A percentile compares a stretch with the other conserved stretches of the same genome.
Evolutionary conservation across 2,888 invertebrate genomes (phyloP).

Genomic region (Pyrgus malvae): DNA sequence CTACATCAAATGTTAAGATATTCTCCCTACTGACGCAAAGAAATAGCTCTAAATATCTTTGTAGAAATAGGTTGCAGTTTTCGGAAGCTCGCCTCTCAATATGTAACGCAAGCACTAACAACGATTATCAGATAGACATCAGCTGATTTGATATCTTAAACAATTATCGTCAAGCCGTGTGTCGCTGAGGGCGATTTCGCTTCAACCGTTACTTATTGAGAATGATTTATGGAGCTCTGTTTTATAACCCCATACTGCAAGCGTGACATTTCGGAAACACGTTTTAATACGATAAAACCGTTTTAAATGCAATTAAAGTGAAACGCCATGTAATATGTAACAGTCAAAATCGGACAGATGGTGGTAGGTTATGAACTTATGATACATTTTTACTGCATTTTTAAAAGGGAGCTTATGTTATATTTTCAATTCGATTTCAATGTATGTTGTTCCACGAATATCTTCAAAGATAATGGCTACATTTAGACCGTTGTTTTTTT

Average conservation of each 20-base stretch:
- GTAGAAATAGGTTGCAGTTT: too few species aligned
- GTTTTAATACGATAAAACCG: constrained; percentile 17
- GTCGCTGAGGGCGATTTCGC: constrained; percentile 4
- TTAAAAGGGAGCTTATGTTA: too few species aligned
- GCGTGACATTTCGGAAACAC: constrained; percentile 21
- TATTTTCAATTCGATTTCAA: too few species aligned
- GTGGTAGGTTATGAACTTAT: neutral
- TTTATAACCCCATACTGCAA: neutral
- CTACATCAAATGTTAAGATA: too few species aligned
- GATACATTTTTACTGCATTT: neutral
- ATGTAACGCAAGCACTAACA: constrained; percentile 22
- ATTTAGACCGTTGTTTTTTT: too few species aligned
- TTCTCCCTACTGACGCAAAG: too few species aligned
- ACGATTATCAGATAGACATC: constrained; percentile 24
- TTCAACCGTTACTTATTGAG: constrained; percentile 10
- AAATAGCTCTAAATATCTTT: too few species aligned
- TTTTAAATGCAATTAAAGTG: constrained; percentile 22
- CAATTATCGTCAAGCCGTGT: constrained; percentile 6
- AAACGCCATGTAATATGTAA: constrained; percentile 15
- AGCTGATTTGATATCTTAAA: constrained; percentile 21
- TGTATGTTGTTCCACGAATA: too few species aligned
- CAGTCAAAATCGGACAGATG: neutral
- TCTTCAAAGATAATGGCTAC: too few species aligned
- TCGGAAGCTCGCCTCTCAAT: too few species aligned
- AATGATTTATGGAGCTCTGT: neutral